Conservation (phyloP, 2,113 vertebrate genomes). For the Rana temporaria region DNA sequence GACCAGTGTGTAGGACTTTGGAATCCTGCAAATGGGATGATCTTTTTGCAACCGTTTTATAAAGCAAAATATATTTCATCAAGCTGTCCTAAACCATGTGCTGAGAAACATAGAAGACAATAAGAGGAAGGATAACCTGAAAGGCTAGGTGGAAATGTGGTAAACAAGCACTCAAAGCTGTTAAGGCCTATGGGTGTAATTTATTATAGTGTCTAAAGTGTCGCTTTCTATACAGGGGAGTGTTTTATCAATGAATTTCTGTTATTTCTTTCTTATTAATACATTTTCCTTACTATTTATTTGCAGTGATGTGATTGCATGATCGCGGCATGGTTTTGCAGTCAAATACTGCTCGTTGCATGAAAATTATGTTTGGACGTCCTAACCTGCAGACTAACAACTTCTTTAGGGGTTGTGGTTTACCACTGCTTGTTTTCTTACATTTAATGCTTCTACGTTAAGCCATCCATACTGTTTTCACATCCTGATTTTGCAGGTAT, state of each 20-base stretch:
- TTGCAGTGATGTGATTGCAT: constrained; percentile 55
- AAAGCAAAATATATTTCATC: too few relatives aligned
- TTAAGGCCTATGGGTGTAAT: too few relatives aligned
- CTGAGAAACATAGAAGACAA: too few relatives aligned
- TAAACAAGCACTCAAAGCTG: too few relatives aligned
- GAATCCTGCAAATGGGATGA: too few relatives aligned
- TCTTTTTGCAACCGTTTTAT: too few relatives aligned
- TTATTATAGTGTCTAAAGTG: too few relatives aligned
- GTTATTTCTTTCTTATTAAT: constrained; percentile 20
- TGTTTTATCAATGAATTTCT: neutral
- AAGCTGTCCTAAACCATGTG: too few relatives aligned
- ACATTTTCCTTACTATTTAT: constrained; percentile 54
- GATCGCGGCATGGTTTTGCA: constrained; percentile 43
- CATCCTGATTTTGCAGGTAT: constrained; percentile 21
- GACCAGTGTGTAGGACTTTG: too few relatives aligned
- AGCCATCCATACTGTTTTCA: neutral
- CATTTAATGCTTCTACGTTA: constrained; percentile 2
- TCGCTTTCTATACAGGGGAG: too few relatives aligned
- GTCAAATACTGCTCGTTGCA: constrained; percentile 42
- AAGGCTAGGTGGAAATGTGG: too few relatives aligned
- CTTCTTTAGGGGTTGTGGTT: constrained; percentile 16
- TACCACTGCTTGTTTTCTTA: constrained; percentile 30
- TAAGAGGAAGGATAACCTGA: too few relatives aligned
- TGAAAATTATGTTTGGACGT: constrained; percentile 32
- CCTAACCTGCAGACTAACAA: constrained; percentile 46